A percentile compares a stretch with the other conserved stretches of the same genome.
Conservation (phyloP, 2,888 invertebrate genomes). For the Charanyca ferruginea region DNA sequence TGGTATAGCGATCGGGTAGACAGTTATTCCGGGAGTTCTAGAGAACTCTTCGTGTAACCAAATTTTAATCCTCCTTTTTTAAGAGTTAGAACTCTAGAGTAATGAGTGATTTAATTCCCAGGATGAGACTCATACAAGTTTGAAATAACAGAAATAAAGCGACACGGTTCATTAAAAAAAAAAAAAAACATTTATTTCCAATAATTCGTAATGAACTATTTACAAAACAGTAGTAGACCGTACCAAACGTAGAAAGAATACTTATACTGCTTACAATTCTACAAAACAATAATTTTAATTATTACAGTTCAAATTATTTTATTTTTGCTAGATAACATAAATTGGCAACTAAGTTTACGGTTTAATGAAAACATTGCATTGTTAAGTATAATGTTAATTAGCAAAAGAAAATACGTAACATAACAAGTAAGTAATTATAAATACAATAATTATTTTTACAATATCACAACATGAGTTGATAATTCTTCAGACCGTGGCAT, state of each 20-base stretch:
- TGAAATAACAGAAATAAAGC: not conserved
- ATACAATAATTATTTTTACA: conserved; percentile 46
- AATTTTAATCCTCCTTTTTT: no score
- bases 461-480: conserved; percentile 62
- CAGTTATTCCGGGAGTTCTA: no score
- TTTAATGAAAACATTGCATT: not conserved
- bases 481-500: conserved; percentile 25
- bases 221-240: conserved; percentile 65
- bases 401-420: conserved; percentile 17
- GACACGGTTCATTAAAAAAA: not conserved
- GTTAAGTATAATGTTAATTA: conserved; percentile 14
- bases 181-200: conserved; percentile 43
- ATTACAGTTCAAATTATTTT: conserved; percentile 28
- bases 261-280: conserved; percentile 37
- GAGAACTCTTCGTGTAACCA: no score
- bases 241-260: conserved; percentile 63
- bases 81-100: no score
- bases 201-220: conserved; percentile 52
- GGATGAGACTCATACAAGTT: no score
- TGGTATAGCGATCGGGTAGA: no score
- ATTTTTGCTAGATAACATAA: conserved; percentile 39
- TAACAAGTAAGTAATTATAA: conserved; percentile 34
- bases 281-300: conserved; percentile 29
- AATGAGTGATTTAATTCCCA: no score
- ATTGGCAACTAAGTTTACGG: not conserved